A percentile compares a stretch with the other conserved stretches of the same genome.
Evolutionary conservation across 1,140 invertebrate genomes (phyloP).

Genomic region (Lineus longissimus): DNA sequence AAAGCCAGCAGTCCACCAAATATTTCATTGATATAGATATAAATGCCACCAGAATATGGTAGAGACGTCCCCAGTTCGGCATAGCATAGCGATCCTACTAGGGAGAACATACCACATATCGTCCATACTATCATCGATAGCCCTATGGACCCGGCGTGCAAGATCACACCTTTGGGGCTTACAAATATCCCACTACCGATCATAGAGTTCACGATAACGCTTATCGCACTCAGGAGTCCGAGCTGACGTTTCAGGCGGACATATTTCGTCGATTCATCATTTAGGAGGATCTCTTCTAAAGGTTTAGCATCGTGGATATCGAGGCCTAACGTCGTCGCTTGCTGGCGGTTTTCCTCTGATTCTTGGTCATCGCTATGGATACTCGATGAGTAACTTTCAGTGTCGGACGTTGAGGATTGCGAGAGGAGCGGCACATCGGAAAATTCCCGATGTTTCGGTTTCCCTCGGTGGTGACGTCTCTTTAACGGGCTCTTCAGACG

Average conservation of each 20-base stretch:
- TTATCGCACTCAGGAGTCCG: slow-evolving; percentile 6
- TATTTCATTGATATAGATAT: neutral
- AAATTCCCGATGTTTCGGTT: no score
- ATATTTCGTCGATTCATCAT: neutral
- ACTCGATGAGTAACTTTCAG: no score
- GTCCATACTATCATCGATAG: slow-evolving; percentile 74
- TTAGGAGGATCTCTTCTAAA: no score
- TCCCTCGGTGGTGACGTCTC: no score
- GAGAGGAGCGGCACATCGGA: no score
- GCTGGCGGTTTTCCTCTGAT: no score
- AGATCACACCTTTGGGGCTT: slow-evolving; percentile 79
- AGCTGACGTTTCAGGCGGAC: slow-evolving; percentile 11
- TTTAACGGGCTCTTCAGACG: no score
- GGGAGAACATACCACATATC: slow-evolving; percentile 69
- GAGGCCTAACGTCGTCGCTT: no score
- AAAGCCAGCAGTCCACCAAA: neutral
- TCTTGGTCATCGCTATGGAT: no score
- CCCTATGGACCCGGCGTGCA: slow-evolving; percentile 73
- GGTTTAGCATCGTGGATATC: no score
- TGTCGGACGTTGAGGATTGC: no score
- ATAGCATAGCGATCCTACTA: slow-evolving; percentile 59
- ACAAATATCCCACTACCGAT: slow-evolving; percentile 84
- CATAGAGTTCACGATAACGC: slow-evolving; percentile 19
- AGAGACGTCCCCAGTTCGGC: neutral
- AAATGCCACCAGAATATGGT: neutral